phyloP scores from a whole-genome alignment of 2,888 invertebrate species.

The Meteorus cinctellus region DNA sequence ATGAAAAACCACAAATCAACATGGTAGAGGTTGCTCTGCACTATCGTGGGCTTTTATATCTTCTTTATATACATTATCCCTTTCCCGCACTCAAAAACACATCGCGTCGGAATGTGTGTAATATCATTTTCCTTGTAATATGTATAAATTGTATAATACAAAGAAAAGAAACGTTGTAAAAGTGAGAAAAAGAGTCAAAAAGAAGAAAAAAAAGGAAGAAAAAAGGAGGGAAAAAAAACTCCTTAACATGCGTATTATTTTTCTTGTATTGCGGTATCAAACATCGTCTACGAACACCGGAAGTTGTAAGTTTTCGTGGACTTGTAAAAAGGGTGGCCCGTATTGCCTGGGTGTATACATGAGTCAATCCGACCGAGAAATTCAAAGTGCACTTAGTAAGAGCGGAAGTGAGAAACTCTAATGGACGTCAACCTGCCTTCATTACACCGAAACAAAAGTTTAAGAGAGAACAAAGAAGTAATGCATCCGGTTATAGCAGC shows the following conservation, averaged over 20 bases:
- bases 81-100: not conserved
- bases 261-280: constrained; percentile 24
- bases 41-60: constrained; percentile 16
- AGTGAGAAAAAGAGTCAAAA: not conserved
- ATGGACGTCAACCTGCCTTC: constrained; percentile 15
- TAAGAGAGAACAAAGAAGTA: constrained; percentile 20
- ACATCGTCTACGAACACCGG: constrained; percentile 49
- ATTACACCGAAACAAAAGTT: constrained; percentile 2
- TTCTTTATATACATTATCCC: not conserved
- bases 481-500: constrained; percentile 17
- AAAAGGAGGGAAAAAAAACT: not conserved
- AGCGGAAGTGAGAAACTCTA: constrained; percentile 36
- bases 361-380: constrained; percentile 12
- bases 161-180: constrained; percentile 8
- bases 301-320: constrained; percentile 55
- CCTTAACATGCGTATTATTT: constrained; percentile 26
- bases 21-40: constrained; percentile 36
- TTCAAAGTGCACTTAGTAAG: constrained; percentile 24
- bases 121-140: not conserved
- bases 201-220: too few species aligned
- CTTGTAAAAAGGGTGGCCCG: not conserved
- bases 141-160: not conserved
- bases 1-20: constrained; percentile 51
- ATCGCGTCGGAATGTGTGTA: not conserved
- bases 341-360: not conserved